Evolutionary conservation across 2,888 invertebrate species (phyloP).

Genomic region (Drosophila crucigera): DNA sequence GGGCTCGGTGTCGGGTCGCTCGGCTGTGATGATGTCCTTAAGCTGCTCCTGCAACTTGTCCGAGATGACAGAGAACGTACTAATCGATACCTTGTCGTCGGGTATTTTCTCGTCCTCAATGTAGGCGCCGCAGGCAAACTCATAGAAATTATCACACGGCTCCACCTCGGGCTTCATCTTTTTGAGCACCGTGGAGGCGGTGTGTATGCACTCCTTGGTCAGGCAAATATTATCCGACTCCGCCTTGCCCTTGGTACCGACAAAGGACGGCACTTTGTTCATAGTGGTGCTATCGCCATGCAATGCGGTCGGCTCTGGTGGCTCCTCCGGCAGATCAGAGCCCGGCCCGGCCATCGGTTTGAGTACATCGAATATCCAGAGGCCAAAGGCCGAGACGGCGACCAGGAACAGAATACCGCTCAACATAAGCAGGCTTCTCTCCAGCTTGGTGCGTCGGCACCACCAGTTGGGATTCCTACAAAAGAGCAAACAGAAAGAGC

Average conservation of each 20-base stretch:
- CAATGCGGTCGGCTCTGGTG: conserved; percentile 75
- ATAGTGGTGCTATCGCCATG: conserved; percentile 62
- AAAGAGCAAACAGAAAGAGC: conserved; percentile 5
- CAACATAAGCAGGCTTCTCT: conserved; percentile 88
- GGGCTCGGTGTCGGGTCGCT: conserved; percentile 81
- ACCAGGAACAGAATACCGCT: conserved; percentile 88
- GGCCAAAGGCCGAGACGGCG: conserved; percentile 87
- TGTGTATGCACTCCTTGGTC: conserved; percentile 92
- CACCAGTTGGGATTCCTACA: conserved; percentile 92
- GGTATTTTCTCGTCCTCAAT: conserved; percentile 89
- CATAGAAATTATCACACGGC: conserved; percentile 92
- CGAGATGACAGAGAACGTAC: conserved; percentile 85
- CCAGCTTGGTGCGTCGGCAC: conserved; percentile 91
- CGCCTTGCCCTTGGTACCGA: conserved; percentile 71
- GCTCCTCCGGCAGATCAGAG: conserved; percentile 1
- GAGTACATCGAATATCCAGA: conserved; percentile 82
- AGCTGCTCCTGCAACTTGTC: conserved; percentile 85
- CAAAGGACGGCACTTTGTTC: conserved; percentile 57
- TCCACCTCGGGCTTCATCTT: conserved; percentile 89
- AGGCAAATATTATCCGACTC: conserved; percentile 87
- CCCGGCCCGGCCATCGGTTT: background rate
- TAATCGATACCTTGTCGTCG: conserved; percentile 87
- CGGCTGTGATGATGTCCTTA: conserved; percentile 84
- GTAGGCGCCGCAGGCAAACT: conserved; percentile 91
- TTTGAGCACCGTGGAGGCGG: conserved; percentile 88